Evolutionary conservation across 2,797 vertebrate species (phyloP), one percentile per base, ranked within the genome.

Genomic region (Gymnoscopelus microlampas): DNA sequence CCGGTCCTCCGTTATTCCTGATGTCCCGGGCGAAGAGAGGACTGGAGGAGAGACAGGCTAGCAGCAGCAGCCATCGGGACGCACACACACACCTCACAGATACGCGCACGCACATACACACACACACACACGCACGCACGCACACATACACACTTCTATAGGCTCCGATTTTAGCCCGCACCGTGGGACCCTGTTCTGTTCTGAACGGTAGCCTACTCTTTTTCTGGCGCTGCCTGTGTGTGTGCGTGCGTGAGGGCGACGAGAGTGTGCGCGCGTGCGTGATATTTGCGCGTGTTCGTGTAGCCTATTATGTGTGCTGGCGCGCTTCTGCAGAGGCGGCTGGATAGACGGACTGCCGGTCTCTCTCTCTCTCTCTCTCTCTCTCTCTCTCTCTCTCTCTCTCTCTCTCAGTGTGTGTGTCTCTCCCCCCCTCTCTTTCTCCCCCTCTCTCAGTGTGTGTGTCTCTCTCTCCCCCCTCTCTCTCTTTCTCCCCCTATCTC

Each of bases 241-340:
- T 70, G 6, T 51, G 50, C 50, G 8, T 10, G 39, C n/a, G 44
- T 12, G 60, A 23, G 39, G 23, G 60, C 15, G 60, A 51, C 23
- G 60, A 13, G 60, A 23, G 44, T 23, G 44, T 24, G 11, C 11
- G 60, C 32, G 61, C 13, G 48, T 53, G 39, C 39, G 39, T 44
- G 39, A 9, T 10, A 10, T 44, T 44, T 10, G 39, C 39, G 39
- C 39, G 39, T 10, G 61, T 63, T 5, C 29, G 14, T 66, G 81
- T 58, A 44, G 81, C 44, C 57, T 60, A 70, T 29, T 44, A 70
- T 47, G 57, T 63, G 14, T 61, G 74, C 58, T 55, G 70, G 82
- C 75, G 89, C 83, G 87, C 85, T 85, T 87, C 89, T 92, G 89
- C 91, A 92, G 91, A 90, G 88, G 88, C 87, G 82, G 85, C 85